Conservation (phyloP, 2,888 invertebrate species). For the Agrotis exclamationis region DNA sequence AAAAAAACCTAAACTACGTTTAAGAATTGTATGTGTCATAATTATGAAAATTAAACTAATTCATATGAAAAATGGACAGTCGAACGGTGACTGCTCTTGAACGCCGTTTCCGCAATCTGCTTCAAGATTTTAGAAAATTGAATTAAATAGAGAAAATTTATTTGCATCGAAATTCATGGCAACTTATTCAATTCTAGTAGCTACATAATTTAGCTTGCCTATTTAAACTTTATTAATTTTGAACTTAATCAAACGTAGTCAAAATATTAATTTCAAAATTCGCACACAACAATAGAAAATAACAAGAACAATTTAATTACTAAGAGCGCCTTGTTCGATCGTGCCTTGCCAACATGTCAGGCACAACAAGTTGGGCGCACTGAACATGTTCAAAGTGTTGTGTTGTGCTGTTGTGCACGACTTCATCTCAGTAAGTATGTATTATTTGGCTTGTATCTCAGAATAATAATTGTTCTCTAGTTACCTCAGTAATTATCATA, state of each 20-base stretch:
- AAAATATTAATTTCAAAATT: constrained; percentile 45
- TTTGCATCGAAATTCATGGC: constrained; percentile 8
- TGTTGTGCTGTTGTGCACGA: constrained; percentile 11
- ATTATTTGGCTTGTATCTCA: too few relatives aligned
- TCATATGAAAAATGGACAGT: too few relatives aligned
- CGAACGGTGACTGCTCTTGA: neutral
- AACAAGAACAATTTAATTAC: constrained; percentile 43
- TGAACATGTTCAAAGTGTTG: constrained; percentile 18
- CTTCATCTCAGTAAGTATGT: neutral
- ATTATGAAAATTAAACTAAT: neutral
- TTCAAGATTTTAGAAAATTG: neutral
- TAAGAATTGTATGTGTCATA: neutral
- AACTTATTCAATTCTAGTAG: constrained; percentile 3
- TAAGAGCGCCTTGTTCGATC: constrained; percentile 38
- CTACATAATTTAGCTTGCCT: constrained; percentile 16
- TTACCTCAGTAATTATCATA: too few relatives aligned
- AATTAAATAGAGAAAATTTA: neutral
- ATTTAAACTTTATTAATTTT: constrained; percentile 49
- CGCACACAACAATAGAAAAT: constrained; percentile 26
- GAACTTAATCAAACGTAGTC: constrained; percentile 30
- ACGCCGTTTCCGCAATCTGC: neutral
- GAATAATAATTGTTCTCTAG: neutral
- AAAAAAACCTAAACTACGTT: neutral
- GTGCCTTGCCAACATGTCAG: constrained; percentile 44
- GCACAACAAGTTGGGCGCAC: constrained; percentile 39